Evolutionary conservation across 2,888 invertebrate genomes (phyloP), one percentile per base, ranked within the genome.

Genomic region (Euspilapteryx auroguttella): DNA sequence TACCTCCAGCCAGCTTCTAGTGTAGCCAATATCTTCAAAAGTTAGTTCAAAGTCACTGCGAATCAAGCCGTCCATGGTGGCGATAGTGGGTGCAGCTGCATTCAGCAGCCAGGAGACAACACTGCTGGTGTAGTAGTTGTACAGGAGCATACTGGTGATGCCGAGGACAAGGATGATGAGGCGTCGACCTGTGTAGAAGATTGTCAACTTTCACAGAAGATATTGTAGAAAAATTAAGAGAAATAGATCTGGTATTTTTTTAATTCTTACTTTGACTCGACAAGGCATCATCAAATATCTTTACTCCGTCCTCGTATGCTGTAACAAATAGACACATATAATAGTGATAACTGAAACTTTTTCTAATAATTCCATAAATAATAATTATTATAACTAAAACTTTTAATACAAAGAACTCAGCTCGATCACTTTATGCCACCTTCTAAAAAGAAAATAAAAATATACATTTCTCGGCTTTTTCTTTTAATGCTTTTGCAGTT

Each of bases 81-180:
- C 55, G 12, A 80, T 54, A 5, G 66, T 64, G 2, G 66, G 64
- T 1, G 75, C 59, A 1, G 68, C 63, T 0, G 73, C 73, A 31
- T 59, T 79, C 24, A 81, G 56, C n/a, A 80, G 52, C 49, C 79
- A 79, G 0, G 80, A 80, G 2, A 81, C 79, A 23, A 81, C 77
- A 37, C 80, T 80, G 31, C 80, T 80, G 1, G 81, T 80, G 49
- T 80, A 81, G 52, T 79, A 81, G 48, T 80, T 80, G 43, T 80
- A 80, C 2, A 80, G 50, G 5, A 81, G 44, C 53, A 79, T 62
- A 34, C 69, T 66, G 2, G 57, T 62, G 5, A 66, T 14, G 0
- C 71, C 69, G 2, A 61, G 50, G 2, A 66, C 63, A 0, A 63
- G 47, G 1, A 69, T 47, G 1, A 57, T 50, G 3, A 55, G 26